Evolutionary conservation across 2,797 vertebrate species (phyloP).

Genomic region (Manis pentadactyla): DNA sequence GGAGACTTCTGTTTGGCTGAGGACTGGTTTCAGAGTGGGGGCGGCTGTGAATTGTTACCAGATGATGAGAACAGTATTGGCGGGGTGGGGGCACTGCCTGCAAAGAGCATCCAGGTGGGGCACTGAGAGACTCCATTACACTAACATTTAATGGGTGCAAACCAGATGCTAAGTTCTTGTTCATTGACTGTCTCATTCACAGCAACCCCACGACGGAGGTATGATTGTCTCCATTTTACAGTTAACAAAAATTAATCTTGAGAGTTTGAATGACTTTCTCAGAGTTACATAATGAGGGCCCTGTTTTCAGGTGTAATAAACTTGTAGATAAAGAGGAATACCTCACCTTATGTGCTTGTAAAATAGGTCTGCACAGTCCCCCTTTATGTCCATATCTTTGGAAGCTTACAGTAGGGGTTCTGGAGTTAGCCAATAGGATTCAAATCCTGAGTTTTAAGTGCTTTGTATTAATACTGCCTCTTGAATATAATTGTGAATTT

Average conservation of each 20-base stretch:
- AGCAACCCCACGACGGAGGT: not conserved
- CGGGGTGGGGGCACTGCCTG: fast-evolving
- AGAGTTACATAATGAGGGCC: not conserved
- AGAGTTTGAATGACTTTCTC: constrained; percentile 15
- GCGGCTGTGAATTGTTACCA: not conserved
- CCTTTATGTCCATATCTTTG: not conserved
- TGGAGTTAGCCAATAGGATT: not conserved
- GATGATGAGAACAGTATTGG: not conserved
- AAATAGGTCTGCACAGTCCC: not conserved
- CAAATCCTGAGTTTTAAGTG: not conserved
- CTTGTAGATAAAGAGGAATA: not conserved
- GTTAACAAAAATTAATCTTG: not conserved
- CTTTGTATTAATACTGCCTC: not conserved
- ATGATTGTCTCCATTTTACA: not conserved
- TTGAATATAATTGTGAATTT: constrained; percentile 17
- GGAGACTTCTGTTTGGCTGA: not conserved
- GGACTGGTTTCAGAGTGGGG: not conserved
- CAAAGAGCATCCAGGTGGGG: not conserved
- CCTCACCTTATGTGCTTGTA: not conserved
- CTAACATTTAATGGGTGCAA: not conserved
- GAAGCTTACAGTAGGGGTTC: not conserved
- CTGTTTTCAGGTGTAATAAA: not conserved
- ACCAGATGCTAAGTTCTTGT: not conserved
- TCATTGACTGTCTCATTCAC: not conserved
- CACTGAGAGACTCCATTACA: not conserved